A percentile compares a stretch with the other conserved stretches of the same genome.
Conservation (phyloP, 2,888 invertebrate genomes). For the Salticus scenicus region DNA sequence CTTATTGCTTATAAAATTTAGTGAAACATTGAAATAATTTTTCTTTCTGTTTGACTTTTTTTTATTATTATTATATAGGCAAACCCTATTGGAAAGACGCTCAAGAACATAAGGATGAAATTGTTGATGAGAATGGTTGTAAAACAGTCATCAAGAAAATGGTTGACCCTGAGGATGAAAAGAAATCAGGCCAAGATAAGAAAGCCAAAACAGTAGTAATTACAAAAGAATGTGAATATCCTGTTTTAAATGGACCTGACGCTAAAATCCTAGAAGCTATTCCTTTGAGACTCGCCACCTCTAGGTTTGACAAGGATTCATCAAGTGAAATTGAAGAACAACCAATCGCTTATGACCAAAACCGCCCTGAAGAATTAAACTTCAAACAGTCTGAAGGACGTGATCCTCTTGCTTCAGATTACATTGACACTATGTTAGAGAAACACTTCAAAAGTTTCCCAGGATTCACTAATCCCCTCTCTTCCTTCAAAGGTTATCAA, state of each 20-base stretch:
- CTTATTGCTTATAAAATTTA: too few relatives aligned
- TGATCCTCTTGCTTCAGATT: conserved; percentile 48
- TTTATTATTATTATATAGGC: too few relatives aligned
- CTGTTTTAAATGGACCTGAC: conserved; percentile 37
- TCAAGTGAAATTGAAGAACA: not conserved
- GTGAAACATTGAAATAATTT: too few relatives aligned
- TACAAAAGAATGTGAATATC: conserved; percentile 65
- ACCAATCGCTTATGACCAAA: conserved; percentile 16
- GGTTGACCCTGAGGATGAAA: conserved; percentile 41
- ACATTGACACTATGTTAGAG: conserved; percentile 58
- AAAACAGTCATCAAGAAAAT: conserved; percentile 58
- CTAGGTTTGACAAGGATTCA: not conserved
- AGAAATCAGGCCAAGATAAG: conserved; percentile 3
- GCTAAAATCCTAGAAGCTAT: conserved; percentile 54
- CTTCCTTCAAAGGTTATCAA: conserved; percentile 52
- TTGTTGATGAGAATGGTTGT: conserved; percentile 56
- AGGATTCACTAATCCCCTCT: conserved; percentile 40
- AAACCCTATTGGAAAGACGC: conserved; percentile 58
- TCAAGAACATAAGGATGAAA: conserved; percentile 29
- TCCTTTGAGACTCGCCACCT: not conserved
- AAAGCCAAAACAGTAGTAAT: conserved; percentile 55
- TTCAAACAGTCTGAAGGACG: conserved; percentile 10
- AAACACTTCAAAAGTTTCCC: conserved; percentile 57
- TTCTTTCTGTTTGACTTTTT: too few relatives aligned
- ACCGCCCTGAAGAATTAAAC: conserved; percentile 33